Base-by-base conservation (phyloP, 2,888 invertebrate species). In the Sarcophaga carnaria region DNA sequence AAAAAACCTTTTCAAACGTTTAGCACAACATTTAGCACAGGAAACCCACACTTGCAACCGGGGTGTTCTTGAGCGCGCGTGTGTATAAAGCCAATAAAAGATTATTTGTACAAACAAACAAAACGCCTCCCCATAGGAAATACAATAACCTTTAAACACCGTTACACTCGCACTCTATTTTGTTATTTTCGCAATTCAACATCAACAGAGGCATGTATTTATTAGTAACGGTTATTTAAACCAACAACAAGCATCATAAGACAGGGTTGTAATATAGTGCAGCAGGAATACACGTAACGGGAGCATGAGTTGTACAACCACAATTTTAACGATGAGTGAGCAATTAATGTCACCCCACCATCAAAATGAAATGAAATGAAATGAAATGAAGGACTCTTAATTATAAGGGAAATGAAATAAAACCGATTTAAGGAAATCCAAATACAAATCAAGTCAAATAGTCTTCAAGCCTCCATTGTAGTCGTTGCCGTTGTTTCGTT, bases 301-400 rank as follows among this genome's bases (percentile, higher is more conserved):
- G 80, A 86, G 71, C 47, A 79, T 69, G 67, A 82, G 86, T 83
- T 67, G 82, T 87, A 90, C 88, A 89, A 86, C 86, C 83, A 80
- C 80, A 80, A 70, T 78, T 89, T 89, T 90, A 89, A 91, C 81
- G 88, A 89, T 89, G 88, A 89, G 88, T 90, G 91, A 91, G 91
- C 92, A 93, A 93, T 93, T 93, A 93, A 93, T 93, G 93, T 93
- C 93, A 93, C 93, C 93, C 93, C 92, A 93, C 93, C 93, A 92
- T 92, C 54, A 14, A 4, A 14, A 92, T 92, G 92, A 93, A 93
- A 92, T 92, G 72, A 4, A 14, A 92, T 92, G 92, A 93, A 93
- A 92, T 92, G 72, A 92, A 93, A 92, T 92, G 72, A 92, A 93
- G 92, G 86, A 72, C 83, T 92, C 93, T 93, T 93, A 93, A 93